Evolutionary conservation across 2,888 invertebrate species (phyloP).

Genomic region (Meta bourneti): DNA sequence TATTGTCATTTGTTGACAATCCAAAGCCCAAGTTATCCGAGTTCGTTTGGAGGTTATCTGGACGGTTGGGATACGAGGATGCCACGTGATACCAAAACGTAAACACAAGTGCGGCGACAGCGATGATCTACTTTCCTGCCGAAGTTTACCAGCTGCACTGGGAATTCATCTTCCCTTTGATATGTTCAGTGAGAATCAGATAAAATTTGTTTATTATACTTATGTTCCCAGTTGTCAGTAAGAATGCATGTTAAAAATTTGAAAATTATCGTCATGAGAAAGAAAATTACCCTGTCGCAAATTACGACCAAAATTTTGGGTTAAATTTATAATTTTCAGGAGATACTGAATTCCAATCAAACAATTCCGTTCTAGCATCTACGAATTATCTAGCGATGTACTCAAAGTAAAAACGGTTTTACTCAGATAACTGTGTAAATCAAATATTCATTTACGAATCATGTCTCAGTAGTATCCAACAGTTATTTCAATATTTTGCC

Average conservation of each 20-base stretch:
- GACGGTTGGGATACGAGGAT: background rate
- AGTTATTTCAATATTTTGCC: too few relatives aligned
- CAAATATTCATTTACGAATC: too few relatives aligned
- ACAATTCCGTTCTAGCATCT: too few relatives aligned
- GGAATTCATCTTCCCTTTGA: background rate
- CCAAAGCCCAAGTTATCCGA: background rate
- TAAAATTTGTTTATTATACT: background rate
- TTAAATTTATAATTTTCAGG: background rate
- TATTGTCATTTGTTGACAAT: background rate
- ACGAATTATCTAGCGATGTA: too few relatives aligned
- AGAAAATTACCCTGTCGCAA: background rate
- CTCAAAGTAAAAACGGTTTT: too few relatives aligned
- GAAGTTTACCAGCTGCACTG: background rate
- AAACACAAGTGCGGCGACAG: background rate
- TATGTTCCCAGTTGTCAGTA: background rate
- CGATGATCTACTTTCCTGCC: background rate
- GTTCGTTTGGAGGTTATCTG: background rate
- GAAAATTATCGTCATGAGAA: background rate
- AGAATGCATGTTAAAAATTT: background rate
- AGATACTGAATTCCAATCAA: too few relatives aligned
- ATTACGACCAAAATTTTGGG: background rate
- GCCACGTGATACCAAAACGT: background rate
- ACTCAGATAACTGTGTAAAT: too few relatives aligned
- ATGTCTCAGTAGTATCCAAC: too few relatives aligned
- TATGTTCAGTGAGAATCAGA: background rate